phyloP scores from a whole-genome alignment of 2,113 vertebrate genomes.

The Dunckerocampus dactyliophorus region DNA sequence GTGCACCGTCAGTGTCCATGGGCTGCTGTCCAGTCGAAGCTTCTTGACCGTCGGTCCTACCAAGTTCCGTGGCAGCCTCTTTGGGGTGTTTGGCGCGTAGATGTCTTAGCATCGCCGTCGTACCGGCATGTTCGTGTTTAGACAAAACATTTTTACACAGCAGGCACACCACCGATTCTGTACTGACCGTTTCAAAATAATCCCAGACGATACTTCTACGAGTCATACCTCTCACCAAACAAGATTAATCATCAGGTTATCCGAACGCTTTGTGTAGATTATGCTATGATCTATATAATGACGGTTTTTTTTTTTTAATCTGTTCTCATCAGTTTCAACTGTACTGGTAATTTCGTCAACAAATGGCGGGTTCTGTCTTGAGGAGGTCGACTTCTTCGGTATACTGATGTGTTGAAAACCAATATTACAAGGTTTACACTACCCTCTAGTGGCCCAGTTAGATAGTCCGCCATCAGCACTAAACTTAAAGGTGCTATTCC shows the following conservation, averaged over 20 bases:
- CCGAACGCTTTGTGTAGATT: too few relatives aligned
- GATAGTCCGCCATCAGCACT: too few relatives aligned
- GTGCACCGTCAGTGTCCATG: slow-evolving; percentile 5
- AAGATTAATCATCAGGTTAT: too few relatives aligned
- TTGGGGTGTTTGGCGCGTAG: slow-evolving; percentile 52
- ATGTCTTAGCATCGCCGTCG: slow-evolving; percentile 57
- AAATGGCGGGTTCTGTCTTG: not conserved
- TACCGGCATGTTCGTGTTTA: slow-evolving; percentile 44
- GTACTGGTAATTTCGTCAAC: not conserved
- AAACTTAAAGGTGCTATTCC: too few relatives aligned
- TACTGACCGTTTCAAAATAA: slow-evolving; percentile 44
- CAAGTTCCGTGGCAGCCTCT: slow-evolving; percentile 26
- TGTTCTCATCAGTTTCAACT: too few relatives aligned
- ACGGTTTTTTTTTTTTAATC: too few relatives aligned
- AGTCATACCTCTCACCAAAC: slow-evolving; percentile 25
- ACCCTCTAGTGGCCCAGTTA: too few relatives aligned
- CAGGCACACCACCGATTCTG: slow-evolving; percentile 44
- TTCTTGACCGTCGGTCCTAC: slow-evolving; percentile 1
- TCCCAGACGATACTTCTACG: slow-evolving; percentile 58
- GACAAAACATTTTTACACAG: slow-evolving; percentile 42
- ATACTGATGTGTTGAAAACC: too few relatives aligned
- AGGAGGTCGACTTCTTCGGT: too few relatives aligned
- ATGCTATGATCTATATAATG: too few relatives aligned
- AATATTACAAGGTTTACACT: too few relatives aligned
- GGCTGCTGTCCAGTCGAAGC: not conserved